Evolutionary conservation across 2,113 vertebrate genomes (phyloP).

Genomic region (Leptobrachium leishanense): DNA sequence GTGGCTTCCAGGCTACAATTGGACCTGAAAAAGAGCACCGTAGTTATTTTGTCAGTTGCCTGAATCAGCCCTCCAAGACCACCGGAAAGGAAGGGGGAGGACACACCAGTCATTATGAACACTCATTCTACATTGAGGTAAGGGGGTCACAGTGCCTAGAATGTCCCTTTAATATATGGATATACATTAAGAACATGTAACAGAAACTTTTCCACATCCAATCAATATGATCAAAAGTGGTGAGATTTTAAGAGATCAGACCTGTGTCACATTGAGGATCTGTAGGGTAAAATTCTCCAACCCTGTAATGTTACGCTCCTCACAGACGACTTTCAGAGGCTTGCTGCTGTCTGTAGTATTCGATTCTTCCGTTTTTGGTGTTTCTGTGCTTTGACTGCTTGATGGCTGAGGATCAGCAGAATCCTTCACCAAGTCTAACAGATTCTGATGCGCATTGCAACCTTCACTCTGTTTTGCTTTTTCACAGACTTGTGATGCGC

Average conservation of each 20-base stretch:
- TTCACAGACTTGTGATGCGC: conserved; percentile 57
- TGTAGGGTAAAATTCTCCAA: conserved; percentile 72
- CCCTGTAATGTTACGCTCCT: conserved; percentile 79
- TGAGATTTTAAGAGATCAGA: conserved; percentile 46
- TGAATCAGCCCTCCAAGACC: no score
- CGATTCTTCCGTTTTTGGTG: conserved; percentile 60
- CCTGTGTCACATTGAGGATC: conserved; percentile 89
- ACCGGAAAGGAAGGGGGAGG: no score
- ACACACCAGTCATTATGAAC: no score
- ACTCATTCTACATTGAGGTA: neutral
- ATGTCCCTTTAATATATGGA: no score
- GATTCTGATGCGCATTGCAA: conserved; percentile 30
- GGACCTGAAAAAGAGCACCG: no score
- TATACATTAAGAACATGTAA: no score
- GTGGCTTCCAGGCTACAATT: no score
- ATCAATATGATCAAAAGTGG: no score
- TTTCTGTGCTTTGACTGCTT: conserved; percentile 47
- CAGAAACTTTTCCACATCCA: no score
- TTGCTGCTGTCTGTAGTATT: conserved; percentile 80
- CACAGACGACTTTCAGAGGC: conserved; percentile 87
- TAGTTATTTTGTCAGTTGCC: no score
- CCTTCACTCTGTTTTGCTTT: conserved; percentile 11
- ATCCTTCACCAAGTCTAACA: neutral
- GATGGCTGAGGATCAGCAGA: conserved; percentile 35
- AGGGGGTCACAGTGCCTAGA: no score